Base-by-base conservation (phyloP, 2,888 invertebrate species). In the Macroteleia sp. region DNA sequence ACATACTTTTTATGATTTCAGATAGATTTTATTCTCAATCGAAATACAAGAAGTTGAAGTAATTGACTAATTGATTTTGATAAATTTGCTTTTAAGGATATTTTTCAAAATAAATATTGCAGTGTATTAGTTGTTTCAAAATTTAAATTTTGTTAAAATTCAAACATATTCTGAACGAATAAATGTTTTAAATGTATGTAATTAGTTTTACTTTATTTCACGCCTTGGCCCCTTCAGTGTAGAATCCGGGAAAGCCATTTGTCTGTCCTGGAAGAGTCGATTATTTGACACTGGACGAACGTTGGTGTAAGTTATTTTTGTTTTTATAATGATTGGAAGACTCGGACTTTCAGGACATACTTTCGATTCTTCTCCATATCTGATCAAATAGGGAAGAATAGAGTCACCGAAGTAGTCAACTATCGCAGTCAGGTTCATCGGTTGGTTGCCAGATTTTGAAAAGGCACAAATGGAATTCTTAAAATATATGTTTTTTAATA, bases 361-460 rank as follows among this genome's bases (percentile, higher is more conserved):
- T 12, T 80, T 54, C 1, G 50, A 8, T 2, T 70, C 52, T 17
- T 80, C 44, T 8, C 66, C 44, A 14, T 79, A 41, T 14, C 32
- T 50, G 3, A 86, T 80, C 20, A 91, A 77, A 61, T 91, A 91
- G 17, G 89, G 89, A 64, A 91, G 79, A 54, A 91, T 85, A 3
- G 90, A 87, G 59, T 91, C 91, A 8, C 91, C 91, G 25, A 88
- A 91, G 70, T 91, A 88, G 36, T 89, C 88, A 17, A 77, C 82
- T 48, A 91, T 80, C 57, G 80, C 67, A n/a, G 83, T 69, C 25
- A 86, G 80, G 77, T 90, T 80, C 22, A 89, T 77, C 30, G 69
- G 62, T 48, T 88, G 85, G 20, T 82, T 77, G 41, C 84, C 83
- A 1, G 91, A 90, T 75, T 87, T 90, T 16, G 85, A 67, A 12